These are phyloP conservation scores for Balaenoptera acutorostrata DNA, from an alignment of 2,113 vertebrate genomes.

Conservation along the genomic window DNA sequence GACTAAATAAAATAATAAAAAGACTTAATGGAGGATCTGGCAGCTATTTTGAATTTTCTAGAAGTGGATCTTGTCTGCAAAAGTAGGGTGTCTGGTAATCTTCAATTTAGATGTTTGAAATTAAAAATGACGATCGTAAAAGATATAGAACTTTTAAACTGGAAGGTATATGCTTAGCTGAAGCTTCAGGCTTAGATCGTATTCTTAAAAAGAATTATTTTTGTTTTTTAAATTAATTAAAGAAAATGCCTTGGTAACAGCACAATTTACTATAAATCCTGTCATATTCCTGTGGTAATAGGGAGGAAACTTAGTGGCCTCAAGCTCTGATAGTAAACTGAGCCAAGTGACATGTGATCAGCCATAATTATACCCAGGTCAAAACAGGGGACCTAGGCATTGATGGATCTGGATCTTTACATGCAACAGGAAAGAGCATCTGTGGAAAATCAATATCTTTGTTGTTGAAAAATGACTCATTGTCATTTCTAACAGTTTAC, in stretches of 20 bases:
- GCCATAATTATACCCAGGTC: conserved; percentile 68
- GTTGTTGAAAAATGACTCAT: conserved; percentile 63
- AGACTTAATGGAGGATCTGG: neutral
- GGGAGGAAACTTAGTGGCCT: conserved; percentile 35
- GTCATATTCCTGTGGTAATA: neutral
- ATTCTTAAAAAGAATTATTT: neutral
- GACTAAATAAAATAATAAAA: neutral
- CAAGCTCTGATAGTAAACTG: conserved; percentile 29
- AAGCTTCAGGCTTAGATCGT: neutral
- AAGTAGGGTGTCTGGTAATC: neutral
- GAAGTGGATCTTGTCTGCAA: neutral
- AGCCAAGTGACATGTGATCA: neutral
- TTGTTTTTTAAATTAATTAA: neutral
- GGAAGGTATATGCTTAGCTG: neutral
- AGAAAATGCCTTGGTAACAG: neutral
- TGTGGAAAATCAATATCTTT: conserved; percentile 67
- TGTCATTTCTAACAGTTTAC: conserved; percentile 66
- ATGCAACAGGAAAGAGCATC: conserved; percentile 39
- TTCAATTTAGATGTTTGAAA: neutral
- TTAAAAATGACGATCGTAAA: neutral
- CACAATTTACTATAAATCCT: neutral
- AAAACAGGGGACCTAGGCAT: conserved; percentile 19
- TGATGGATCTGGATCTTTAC: conserved; percentile 53
- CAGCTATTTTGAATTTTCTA: neutral
- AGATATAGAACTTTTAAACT: neutral